Conservation (phyloP, 2,113 vertebrate genomes). For the Butastur rufipennis region DNA sequence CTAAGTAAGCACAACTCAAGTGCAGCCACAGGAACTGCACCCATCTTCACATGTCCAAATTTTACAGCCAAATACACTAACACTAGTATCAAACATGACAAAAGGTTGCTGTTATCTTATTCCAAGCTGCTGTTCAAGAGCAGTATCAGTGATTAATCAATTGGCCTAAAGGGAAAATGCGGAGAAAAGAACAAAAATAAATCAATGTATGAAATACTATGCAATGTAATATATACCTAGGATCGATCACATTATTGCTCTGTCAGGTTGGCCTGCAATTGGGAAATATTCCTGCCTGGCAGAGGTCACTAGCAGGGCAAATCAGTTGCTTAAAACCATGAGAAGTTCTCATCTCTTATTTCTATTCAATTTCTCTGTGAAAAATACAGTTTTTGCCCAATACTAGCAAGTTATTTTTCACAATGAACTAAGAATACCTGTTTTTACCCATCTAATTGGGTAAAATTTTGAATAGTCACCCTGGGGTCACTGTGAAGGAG, state of each 20-base stretch:
- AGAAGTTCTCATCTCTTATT: background rate
- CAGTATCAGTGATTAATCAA: conserved; percentile 57
- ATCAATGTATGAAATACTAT: conserved; percentile 44
- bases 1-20: background rate
- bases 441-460: background rate
- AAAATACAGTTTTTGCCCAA: background rate
- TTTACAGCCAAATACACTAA: background rate
- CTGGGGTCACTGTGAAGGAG: background rate
- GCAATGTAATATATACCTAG: conserved; percentile 4
- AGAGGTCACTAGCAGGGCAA: conserved; percentile 42
- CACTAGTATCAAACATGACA: background rate
- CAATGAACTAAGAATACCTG: background rate
- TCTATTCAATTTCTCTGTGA: background rate
- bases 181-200: conserved; percentile 41
- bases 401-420: background rate
- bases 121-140: background rate
- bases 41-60: background rate
- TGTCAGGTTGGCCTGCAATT: background rate
- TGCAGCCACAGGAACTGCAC: background rate
- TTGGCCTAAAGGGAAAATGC: conserved; percentile 27
- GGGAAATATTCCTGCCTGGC: conserved; percentile 16
- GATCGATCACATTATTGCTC: conserved; percentile 38
- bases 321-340: background rate
- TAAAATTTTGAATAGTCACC: background rate
- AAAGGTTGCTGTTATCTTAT: conserved; percentile 24